Percentiles rank a stretch among this genome's conserved stretches.
Conservation (phyloP, 1,140 invertebrate species). For the Phortica variegata region DNA sequence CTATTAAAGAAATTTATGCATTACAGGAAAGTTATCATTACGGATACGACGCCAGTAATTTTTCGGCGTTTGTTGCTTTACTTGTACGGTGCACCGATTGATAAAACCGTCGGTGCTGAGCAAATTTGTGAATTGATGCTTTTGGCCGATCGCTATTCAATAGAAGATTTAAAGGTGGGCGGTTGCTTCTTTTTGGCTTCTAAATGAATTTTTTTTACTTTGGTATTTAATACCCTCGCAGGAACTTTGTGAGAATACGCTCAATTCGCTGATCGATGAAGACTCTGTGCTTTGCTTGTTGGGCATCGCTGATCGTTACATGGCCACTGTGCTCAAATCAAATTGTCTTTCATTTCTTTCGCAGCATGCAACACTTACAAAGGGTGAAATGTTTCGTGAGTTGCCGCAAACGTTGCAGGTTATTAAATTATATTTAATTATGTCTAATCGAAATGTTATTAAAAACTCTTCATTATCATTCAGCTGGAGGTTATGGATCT, state of each 20-base stretch:
- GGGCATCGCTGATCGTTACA: conserved; percentile 68
- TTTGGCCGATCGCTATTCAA: conserved; percentile 59
- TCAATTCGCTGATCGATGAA: conserved; percentile 64
- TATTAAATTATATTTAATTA: not conserved
- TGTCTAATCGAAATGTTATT: not conserved
- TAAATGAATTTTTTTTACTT: not conserved
- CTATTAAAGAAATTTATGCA: conserved; percentile 11
- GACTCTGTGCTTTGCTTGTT: conserved; percentile 67
- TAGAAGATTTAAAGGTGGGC: conserved; percentile 46
- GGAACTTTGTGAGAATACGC: conserved; percentile 64
- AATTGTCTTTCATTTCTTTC: conserved; percentile 61
- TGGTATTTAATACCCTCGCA: conserved; percentile 38
- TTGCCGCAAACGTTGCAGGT: conserved; percentile 65
- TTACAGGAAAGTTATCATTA: conserved; percentile 66
- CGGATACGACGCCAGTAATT: conserved; percentile 66
- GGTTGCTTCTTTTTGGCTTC: not conserved
- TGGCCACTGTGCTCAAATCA: conserved; percentile 64
- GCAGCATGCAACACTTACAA: conserved; percentile 62
- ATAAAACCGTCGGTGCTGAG: conserved; percentile 60
- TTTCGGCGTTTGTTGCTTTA: conserved; percentile 66
- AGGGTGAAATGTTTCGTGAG: conserved; percentile 66
- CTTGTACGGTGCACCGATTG: conserved; percentile 65
- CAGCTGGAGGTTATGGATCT: conserved; percentile 50
- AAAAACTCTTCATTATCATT: not conserved
- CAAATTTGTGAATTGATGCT: conserved; percentile 67